Conservation (phyloP, 1,140 invertebrate species). For the Danaus plexippus region DNA sequence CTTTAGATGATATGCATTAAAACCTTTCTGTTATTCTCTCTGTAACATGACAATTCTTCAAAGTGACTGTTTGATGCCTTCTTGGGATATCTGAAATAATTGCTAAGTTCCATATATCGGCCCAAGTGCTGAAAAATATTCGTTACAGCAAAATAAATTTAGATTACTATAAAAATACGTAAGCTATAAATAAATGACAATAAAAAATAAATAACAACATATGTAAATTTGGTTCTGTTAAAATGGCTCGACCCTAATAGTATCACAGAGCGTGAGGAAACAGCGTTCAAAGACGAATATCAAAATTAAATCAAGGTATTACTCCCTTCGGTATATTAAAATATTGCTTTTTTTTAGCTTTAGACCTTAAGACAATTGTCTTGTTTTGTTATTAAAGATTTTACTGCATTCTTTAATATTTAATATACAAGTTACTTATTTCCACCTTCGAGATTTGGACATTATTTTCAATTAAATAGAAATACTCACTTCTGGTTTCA, state of each 20-base stretch:
- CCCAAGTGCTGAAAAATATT: constrained; percentile 43
- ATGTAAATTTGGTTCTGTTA: no score
- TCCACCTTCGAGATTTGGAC: not conserved
- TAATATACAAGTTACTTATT: not conserved
- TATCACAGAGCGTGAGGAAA: no score
- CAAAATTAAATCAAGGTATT: no score
- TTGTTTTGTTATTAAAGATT: not conserved
- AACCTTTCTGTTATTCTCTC: constrained; percentile 35
- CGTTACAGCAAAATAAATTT: no score
- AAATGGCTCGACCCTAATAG: no score
- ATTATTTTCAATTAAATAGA: not conserved
- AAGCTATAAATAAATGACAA: constrained; percentile 1
- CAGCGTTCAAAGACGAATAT: no score
- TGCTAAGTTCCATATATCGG: constrained; percentile 44
- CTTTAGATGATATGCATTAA: not conserved
- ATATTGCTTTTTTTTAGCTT: no score
- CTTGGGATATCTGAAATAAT: constrained; percentile 49
- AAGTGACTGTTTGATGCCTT: constrained; percentile 45
- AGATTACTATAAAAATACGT: no score
- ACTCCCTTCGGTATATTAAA: no score
- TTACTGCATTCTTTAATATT: not conserved
- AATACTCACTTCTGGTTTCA: constrained; percentile 46
- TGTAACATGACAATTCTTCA: constrained; percentile 50
- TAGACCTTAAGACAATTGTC: not conserved
- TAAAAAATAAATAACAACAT: not conserved